phyloP scores from a whole-genome alignment of 2,797 vertebrate species.

The Anolis apletophallus region DNA sequence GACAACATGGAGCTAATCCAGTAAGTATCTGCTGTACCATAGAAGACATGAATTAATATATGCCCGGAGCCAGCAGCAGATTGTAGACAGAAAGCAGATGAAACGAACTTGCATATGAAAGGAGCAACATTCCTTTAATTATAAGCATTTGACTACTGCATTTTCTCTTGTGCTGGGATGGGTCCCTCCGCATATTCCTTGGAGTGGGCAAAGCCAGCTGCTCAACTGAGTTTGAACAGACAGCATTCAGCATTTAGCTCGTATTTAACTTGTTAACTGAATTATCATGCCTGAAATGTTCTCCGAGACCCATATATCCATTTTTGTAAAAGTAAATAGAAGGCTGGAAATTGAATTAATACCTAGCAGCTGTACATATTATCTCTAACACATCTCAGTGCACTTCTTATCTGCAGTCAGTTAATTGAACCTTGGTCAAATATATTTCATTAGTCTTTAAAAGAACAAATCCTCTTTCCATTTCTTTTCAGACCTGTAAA shows the following conservation, averaged over 20 bases:
- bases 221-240: constrained; percentile 62
- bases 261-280: constrained; percentile 66
- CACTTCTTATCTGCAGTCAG: background rate
- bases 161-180: constrained; percentile 51
- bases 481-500: constrained; percentile 42
- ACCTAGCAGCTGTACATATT: constrained; percentile 34
- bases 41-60: background rate
- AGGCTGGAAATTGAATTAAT: constrained; percentile 50
- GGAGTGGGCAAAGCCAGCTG: constrained; percentile 57
- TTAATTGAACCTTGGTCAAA: constrained; percentile 43
- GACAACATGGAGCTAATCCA: constrained; percentile 23
- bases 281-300: constrained; percentile 61
- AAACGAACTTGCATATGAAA: constrained; percentile 46
- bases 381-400: constrained; percentile 16
- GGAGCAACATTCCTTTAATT: constrained; percentile 39
- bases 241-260: constrained; percentile 68
- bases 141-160: constrained; percentile 43
- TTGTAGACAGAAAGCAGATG: constrained; percentile 33
- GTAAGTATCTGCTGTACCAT: constrained; percentile 28
- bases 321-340: constrained; percentile 56
- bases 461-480: constrained; percentile 27
- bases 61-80: constrained; percentile 17
- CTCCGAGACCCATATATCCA: constrained; percentile 38
- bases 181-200: constrained; percentile 51
- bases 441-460: constrained; percentile 16